These are phyloP conservation scores for Dasysyrphus albostriatus DNA, from an alignment of 2,888 invertebrate species.

Conservation along the genomic window DNA sequence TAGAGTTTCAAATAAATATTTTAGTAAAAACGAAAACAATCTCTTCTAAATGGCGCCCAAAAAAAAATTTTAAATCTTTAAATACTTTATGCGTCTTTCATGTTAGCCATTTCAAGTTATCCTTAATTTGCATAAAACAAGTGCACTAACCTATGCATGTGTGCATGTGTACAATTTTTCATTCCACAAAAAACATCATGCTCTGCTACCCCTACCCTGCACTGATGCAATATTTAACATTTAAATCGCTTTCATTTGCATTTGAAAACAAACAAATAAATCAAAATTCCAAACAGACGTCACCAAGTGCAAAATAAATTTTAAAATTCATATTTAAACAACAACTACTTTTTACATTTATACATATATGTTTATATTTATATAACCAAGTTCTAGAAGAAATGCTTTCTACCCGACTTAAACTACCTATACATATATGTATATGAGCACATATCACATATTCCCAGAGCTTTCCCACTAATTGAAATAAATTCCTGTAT, in stretches of 20 bases:
- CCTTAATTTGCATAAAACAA: not conserved
- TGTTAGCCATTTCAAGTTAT: not conserved
- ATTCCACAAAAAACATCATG: not conserved
- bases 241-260: constrained; percentile 47
- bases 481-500: constrained; percentile 81
- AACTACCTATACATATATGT: not conserved
- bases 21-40: too few relatives aligned
- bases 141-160: not conserved
- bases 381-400: not conserved
- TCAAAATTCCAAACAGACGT: constrained; percentile 52
- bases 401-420: not conserved
- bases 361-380: not conserved
- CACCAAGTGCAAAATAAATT: constrained; percentile 55
- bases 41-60: constrained; percentile 4
- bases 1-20: too few relatives aligned
- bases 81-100: not conserved
- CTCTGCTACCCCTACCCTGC: not conserved
- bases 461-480: constrained; percentile 81
- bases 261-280: constrained; percentile 48
- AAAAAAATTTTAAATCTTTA: not conserved
- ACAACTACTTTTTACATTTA: not conserved
- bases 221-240: constrained; percentile 14
- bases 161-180: not conserved
- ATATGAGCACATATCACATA: constrained; percentile 18
- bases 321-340: constrained; percentile 43